Base-by-base conservation (phyloP, 2,888 invertebrate genomes). In the Nomada flava region DNA sequence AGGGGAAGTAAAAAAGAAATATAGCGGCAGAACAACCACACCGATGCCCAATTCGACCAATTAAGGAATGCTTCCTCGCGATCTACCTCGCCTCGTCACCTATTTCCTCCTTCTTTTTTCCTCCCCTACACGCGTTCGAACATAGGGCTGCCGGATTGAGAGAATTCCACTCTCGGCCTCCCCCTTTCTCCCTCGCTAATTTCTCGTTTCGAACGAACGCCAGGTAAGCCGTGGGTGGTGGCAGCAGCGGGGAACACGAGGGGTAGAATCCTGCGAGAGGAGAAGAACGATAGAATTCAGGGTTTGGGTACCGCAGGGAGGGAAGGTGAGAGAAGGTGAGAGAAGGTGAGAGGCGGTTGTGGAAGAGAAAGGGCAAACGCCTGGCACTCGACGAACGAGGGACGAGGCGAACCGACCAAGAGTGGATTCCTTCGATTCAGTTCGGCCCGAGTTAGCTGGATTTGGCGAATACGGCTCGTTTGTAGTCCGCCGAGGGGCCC, bases 401-500 rank as follows among this genome's bases (percentile, higher is more conserved):
- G 50, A 47, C 44, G 55, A 68, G 55, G 59, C 26, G 62, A 62
- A 68, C 59, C 55, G 36, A 36, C 44, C 75, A 79, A 76, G 86
- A 36, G 86, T 75, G 85, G 88, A 91, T 92, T 92, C 92, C 91
- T 91, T 89, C 89, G 90, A 90, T 90, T 91, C 91, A 91, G 89
- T 90, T 92, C 88, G 88, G 88, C 89, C 90, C 89, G 91, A 90
- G 91, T 91, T 91, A 90, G 91, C 91, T 92, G 90, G 89, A 92
- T 92, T 92, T 92, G 91, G 91, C 90, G 91, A 91, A 90, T 90
- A 92, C 91, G 89, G 89, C 90, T 92, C 92, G 92, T 92, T 92
- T 92, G 92, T 92, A 91, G 91, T 90, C 83, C 72, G 89, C 88
- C 89, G 89, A 88, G 86, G 75, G 67, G 79, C 84, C 85, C 70